These are phyloP conservation scores for Pipistrellus pipistrellus DNA, from an alignment of 2,797 vertebrate species.

Conservation along the genomic window DNA sequence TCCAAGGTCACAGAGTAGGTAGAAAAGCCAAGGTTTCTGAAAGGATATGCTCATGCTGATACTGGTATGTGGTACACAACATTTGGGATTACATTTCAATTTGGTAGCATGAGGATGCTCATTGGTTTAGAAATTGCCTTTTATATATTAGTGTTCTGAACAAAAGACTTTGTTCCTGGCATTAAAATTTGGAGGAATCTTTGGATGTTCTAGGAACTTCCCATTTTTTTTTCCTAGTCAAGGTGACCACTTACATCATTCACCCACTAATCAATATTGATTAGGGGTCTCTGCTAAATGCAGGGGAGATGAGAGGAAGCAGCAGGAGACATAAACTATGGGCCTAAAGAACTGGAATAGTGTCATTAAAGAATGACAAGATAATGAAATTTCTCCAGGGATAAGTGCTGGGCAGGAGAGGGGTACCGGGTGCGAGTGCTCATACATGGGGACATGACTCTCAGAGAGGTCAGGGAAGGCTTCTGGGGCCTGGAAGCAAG, in stretches of 20 bases:
- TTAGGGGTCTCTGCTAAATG: background rate
- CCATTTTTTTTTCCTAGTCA: background rate
- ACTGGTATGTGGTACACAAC: background rate
- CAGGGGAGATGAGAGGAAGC: background rate
- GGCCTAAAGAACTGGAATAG: background rate
- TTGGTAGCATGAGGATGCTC: background rate
- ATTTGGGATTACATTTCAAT: background rate
- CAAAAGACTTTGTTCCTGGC: slow-evolving; percentile 2
- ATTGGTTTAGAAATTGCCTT: background rate
- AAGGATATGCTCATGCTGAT: background rate
- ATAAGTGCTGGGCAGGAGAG: background rate
- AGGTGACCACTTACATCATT: background rate
- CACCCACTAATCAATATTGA: background rate
- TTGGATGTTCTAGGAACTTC: slow-evolving; percentile 26
- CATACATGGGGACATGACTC: background rate
- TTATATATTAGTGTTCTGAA: slow-evolving; percentile 22
- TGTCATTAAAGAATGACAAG: background rate
- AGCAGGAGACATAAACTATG: background rate
- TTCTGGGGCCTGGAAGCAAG: background rate
- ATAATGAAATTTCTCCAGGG: background rate
- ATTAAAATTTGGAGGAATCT: slow-evolving; percentile 36
- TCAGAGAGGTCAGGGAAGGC: no score
- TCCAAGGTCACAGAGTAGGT: background rate
- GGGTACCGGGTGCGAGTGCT: background rate
- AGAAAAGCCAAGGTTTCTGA: background rate